Conservation (phyloP, 2,797 vertebrate species). For the Paramormyrops hopkinsi region DNA sequence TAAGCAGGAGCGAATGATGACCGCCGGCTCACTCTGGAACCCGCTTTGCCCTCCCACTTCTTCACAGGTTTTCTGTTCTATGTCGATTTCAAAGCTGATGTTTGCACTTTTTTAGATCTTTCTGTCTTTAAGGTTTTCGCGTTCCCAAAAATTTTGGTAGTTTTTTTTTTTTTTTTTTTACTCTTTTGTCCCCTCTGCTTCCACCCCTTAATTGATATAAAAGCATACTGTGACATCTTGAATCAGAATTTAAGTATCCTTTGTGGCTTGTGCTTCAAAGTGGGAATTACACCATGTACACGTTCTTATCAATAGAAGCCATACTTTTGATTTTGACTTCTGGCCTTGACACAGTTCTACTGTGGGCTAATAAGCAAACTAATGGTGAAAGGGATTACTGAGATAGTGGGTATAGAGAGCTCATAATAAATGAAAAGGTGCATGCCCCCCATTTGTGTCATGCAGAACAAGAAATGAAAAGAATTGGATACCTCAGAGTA, state of each 20-base stretch:
- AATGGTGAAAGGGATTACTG: constrained; percentile 5
- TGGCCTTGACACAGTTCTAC: not conserved
- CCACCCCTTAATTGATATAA: not conserved
- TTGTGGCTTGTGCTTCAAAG: not conserved
- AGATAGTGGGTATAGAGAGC: not conserved
- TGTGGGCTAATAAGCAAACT: not conserved
- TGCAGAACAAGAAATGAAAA: not conserved
- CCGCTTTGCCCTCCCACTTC: not conserved
- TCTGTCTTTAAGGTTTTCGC: not conserved
- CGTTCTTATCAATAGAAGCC: not conserved
- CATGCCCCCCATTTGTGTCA: not conserved
- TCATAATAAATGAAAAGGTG: not conserved
- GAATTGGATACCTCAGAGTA: not conserved
- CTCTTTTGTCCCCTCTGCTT: not conserved
- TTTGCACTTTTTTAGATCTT: not conserved
- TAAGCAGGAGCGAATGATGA: not conserved
- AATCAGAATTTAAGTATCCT: not conserved
- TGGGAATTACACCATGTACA: not conserved
- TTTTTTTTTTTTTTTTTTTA: not conserved
- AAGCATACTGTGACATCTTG: not conserved
- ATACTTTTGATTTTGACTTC: not conserved
- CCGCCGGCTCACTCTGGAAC: not conserved
- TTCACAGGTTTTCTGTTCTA: not conserved
- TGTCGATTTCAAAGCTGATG: not conserved
- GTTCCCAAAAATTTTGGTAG: not conserved